A percentile compares a stretch with the other conserved stretches of the same genome.
These are phyloP conservation scores for Arbacia lixula DNA, from an alignment of 53 echinoderm and acorn worm genomes.

Conservation along the genomic window DNA sequence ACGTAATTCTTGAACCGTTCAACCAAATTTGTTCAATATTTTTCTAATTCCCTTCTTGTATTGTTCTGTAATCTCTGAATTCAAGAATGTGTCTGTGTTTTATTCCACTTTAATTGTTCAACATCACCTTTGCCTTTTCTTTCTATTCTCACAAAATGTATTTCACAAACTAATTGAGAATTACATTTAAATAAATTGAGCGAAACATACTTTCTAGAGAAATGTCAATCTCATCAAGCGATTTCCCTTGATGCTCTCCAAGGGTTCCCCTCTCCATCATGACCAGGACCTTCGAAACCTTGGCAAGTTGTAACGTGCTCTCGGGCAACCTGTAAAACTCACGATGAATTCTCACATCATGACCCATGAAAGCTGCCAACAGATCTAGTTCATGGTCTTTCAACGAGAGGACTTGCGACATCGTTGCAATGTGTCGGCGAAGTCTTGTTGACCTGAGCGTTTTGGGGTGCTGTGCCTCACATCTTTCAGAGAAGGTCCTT, in stretches of 20 bases:
- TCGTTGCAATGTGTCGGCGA: conserved; percentile 66
- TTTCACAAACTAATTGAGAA: conserved; percentile 14
- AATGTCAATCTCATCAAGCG: conserved; percentile 64
- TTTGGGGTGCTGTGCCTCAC: conserved; percentile 50
- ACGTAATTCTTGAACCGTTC: not conserved
- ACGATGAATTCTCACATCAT: conserved; percentile 53
- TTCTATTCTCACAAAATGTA: conserved; percentile 1
- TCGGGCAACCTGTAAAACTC: conserved; percentile 59
- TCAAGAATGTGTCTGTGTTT: too few species aligned
- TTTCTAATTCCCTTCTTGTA: too few species aligned
- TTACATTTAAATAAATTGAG: conserved; percentile 16
- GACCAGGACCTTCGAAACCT: conserved; percentile 67
- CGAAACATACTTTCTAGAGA: conserved; percentile 20
- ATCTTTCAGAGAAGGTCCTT: conserved; percentile 32
- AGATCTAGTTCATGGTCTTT: conserved; percentile 71
- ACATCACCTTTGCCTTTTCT: not conserved
- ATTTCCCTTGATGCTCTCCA: conserved; percentile 56
- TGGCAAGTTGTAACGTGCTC: conserved; percentile 61
- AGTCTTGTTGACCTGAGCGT: conserved; percentile 64
- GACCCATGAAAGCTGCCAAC: conserved; percentile 61
- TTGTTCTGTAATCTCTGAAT: too few species aligned
- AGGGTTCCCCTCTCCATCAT: conserved; percentile 67
- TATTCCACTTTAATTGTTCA: too few species aligned
- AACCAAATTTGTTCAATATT: too few species aligned
- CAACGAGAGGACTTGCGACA: conserved; percentile 64